Percentiles rank a stretch among this genome's conserved stretches.
Conservation (phyloP, 1,140 invertebrate species). For the Papilio polyxenes region DNA sequence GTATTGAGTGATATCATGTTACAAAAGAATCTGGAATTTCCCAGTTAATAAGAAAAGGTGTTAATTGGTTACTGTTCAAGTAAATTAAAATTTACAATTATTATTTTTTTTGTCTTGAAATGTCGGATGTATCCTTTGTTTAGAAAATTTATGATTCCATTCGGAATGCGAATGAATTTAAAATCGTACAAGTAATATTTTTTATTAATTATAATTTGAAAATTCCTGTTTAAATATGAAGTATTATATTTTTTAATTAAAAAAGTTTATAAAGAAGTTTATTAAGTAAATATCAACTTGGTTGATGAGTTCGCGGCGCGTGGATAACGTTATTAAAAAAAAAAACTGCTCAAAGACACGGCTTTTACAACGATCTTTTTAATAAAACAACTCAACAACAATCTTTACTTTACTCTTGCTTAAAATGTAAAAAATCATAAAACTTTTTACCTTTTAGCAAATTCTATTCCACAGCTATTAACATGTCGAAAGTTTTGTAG, state of each 20-base stretch:
- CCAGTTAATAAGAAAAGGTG: neutral
- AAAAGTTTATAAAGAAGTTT: slow-evolving; percentile 2
- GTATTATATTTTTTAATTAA: neutral
- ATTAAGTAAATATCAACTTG: neutral
- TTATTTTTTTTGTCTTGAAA: neutral
- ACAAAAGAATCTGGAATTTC: neutral
- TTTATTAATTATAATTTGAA: neutral
- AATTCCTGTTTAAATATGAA: neutral
- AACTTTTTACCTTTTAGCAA: neutral
- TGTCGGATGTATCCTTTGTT: too few species aligned
- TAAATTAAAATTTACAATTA: neutral
- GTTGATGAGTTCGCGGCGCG: slow-evolving; percentile 1
- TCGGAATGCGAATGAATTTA: too few species aligned
- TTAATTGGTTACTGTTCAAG: neutral
- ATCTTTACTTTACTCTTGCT: slow-evolving; percentile 2
- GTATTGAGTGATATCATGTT: neutral
- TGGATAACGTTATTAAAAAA: slow-evolving; percentile 19
- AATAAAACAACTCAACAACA: neutral
- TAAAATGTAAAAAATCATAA: neutral
- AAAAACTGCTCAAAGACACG: slow-evolving; percentile 20
- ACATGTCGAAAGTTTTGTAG: too few species aligned
- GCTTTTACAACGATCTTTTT: neutral
- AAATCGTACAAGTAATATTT: too few species aligned
- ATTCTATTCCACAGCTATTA: neutral
- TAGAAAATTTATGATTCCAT: too few species aligned